Evolutionary conservation across 37 sponge, comb jelly and placozoan genomes (phyloP).

Genomic region (Theonella swinhoei): DNA sequence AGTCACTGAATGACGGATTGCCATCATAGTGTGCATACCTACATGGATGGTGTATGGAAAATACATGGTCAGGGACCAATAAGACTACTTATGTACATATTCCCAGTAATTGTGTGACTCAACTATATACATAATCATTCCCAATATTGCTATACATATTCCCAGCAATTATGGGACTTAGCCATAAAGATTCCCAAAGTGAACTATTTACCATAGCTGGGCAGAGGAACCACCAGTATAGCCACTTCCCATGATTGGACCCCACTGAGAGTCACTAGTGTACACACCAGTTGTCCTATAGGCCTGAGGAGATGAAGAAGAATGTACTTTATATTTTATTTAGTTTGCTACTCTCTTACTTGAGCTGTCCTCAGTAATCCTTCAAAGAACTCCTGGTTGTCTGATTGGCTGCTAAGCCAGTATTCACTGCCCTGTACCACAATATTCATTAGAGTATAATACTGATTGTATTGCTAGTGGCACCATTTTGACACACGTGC

Average conservation of each 20-base stretch:
- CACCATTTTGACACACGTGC: too few relatives aligned
- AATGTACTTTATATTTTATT: background rate
- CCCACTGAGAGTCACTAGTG: slow-evolving; percentile 84
- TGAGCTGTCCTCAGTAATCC: slow-evolving; percentile 57
- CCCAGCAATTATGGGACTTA: too few relatives aligned
- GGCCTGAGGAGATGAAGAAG: slow-evolving; percentile 25
- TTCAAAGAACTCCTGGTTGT: slow-evolving; percentile 82
- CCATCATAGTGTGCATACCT: slow-evolving; percentile 89
- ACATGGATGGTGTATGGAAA: background rate
- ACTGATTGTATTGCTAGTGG: too few relatives aligned
- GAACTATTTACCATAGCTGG: slow-evolving; percentile 71
- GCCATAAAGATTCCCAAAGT: background rate
- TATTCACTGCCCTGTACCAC: slow-evolving; percentile 54
- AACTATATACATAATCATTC: background rate
- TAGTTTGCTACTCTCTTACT: slow-evolving; percentile 34
- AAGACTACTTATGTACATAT: background rate
- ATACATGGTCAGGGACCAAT: background rate
- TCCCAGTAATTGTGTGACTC: background rate
- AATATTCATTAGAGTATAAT: too few relatives aligned
- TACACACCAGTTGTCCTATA: slow-evolving; percentile 82
- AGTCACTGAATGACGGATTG: slow-evolving; percentile 81
- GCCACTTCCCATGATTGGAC: slow-evolving; percentile 69
- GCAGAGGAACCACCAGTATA: slow-evolving; percentile 68
- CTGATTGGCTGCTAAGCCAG: slow-evolving; percentile 45
- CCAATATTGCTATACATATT: too few relatives aligned